Evolutionary conservation across 2,113 vertebrate genomes (phyloP), one percentile per base, ranked within the genome.

Genomic region (Odontesthes bonariensis): DNA sequence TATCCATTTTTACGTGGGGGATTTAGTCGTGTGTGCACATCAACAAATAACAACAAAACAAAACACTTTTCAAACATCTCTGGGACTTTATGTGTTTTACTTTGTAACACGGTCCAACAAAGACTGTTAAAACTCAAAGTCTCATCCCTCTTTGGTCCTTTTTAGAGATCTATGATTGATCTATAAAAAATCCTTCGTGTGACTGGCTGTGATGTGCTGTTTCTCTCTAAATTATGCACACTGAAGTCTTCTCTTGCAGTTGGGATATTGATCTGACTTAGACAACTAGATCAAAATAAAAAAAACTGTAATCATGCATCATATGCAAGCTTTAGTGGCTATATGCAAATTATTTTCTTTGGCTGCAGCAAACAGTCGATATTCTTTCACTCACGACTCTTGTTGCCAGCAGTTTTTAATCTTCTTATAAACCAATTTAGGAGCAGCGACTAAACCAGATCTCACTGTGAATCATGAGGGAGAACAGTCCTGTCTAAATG

Each of bases 381-480:
- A 31, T 55, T 54, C 35, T 83, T 53, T 67, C 75, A 68, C 69
- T 74, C 31, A 20, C 46, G 55, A 75, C 73, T 70, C 63, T 53
- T 13, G 47, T 49, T 79, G 51, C 38, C 69, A 66, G 55, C 65
- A 10, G 44, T 76, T 81, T 82, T 64, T 73, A 78, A 89, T 83
- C 83, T 79, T 78, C 75, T 82, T 82, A 78, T 67, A 78, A 80
- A 83, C 75, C 77, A 85, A 69, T 80, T 83, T 72, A 69, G 60
- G 38, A 79, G 27, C 35, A 35, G 32, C 77, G 65, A 40, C 72
- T 79, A 23, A 78, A 73, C 54, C 20, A 71, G 59, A 80, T 54
- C 51, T 67, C 52, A 14, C 62, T 81, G 32, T 55, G 74, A 70
- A 40, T 59, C 38, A 46, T 6, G 19, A 54, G 66, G 56, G 53